Evolutionary conservation across 2,113 vertebrate genomes (phyloP).

Genomic region (Sialia sialis): DNA sequence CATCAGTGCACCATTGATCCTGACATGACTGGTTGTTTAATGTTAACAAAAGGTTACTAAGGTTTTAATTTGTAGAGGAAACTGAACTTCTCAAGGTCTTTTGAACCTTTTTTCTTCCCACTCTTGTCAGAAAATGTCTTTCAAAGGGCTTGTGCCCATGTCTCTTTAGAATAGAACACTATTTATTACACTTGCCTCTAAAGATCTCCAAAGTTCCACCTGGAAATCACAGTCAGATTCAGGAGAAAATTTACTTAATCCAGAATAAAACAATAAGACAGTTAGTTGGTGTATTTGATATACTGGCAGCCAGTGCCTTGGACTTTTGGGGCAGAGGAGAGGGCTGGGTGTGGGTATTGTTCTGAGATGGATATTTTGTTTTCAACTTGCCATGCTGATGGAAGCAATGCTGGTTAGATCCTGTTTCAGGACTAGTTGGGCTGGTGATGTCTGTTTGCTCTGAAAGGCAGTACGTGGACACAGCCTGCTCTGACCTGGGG

Average conservation of each 20-base stretch:
- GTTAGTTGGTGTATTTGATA: background rate
- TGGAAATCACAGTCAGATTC: background rate
- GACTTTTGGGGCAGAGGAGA: background rate
- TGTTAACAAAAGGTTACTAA: background rate
- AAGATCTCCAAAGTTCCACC: background rate
- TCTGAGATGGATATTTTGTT: background rate
- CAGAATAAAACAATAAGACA: background rate
- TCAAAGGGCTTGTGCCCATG: background rate
- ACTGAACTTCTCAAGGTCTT: background rate
- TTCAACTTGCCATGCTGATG: fast-evolving
- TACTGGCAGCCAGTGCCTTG: background rate
- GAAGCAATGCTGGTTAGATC: background rate
- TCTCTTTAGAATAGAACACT: background rate
- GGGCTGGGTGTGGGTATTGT: background rate
- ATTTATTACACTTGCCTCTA: background rate
- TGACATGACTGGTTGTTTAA: background rate
- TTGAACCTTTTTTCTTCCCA: background rate
- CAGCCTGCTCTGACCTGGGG: background rate
- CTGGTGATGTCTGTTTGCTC: background rate
- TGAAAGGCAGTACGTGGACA: background rate
- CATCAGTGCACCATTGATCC: background rate
- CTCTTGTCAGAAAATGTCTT: background rate
- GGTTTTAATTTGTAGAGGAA: background rate
- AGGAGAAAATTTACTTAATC: background rate
- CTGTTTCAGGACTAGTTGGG: background rate